Conservation (phyloP, 2,888 invertebrate species). For the Hanleya hanleyi region DNA sequence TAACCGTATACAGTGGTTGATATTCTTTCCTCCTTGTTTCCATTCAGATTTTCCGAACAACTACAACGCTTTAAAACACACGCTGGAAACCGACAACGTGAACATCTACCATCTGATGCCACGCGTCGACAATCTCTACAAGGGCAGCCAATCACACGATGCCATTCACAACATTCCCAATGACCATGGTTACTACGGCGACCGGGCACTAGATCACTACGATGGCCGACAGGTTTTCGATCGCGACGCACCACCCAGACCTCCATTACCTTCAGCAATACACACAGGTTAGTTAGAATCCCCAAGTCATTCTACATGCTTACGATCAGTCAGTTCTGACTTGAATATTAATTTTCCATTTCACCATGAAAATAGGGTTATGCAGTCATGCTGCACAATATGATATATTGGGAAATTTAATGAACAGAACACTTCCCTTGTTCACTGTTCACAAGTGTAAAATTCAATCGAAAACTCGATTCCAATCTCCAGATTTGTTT, state of each 20-base stretch:
- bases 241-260: slow-evolving; percentile 60
- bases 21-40: neutral
- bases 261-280: slow-evolving; percentile 56
- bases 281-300: slow-evolving; percentile 35
- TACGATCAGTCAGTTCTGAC: too few species aligned
- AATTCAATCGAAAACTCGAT: too few species aligned
- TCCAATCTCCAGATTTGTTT: too few species aligned
- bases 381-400: too few species aligned
- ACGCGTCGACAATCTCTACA: slow-evolving; percentile 2
- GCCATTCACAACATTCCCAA: neutral
- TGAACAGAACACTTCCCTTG: too few species aligned
- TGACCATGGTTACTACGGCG: slow-evolving; percentile 22
- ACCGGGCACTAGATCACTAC: slow-evolving; percentile 33
- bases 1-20: too few species aligned
- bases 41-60: slow-evolving; percentile 45
- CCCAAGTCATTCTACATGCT: too few species aligned
- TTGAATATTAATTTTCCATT: too few species aligned
- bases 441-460: too few species aligned
- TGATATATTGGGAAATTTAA: too few species aligned
- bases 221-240: slow-evolving; percentile 61
- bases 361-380: too few species aligned
- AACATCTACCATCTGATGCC: slow-evolving; percentile 53
- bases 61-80: slow-evolving; percentile 47
- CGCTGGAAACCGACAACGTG: slow-evolving; percentile 48
- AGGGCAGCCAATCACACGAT: neutral